Evolutionary conservation across 2,113 vertebrate genomes (phyloP), one percentile per base, ranked within the genome.

Genomic region (Dascyllus trimaculatus): DNA sequence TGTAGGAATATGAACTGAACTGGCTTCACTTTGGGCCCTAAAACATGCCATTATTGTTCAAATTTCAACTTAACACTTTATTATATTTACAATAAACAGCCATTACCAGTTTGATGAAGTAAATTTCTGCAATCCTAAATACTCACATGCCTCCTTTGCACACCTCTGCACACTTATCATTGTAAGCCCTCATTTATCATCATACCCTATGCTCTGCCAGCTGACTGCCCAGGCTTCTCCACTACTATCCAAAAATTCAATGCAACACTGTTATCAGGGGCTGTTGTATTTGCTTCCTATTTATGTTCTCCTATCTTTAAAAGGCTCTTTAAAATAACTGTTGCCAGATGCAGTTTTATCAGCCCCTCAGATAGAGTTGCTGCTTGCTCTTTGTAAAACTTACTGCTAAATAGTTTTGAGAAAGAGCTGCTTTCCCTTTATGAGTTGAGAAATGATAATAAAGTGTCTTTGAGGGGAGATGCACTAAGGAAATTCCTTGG

Each of bases 241-340:
- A 19, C 29, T 18, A 29, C 48, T 24, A 46, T 35, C 45, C 2
- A 5, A 59, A 67, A 58, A 45, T 74, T 43, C 57, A 69, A 52
- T 17, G 11, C 17, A 10, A 45, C 53, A 56, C 35, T 62, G 26
- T 81, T 83, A 85, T 75, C 80, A 61, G 21, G 14, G 24, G 3
- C 14, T 11, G 18, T 17, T 51, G 21, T 21, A 69, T 64, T 63
- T 60, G 24, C 69, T 62, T 69, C 48, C 40, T 11, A 26, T 69
- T 65, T 59, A 63, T 73, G 51, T 66, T 81, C 49, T 73, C 40
- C 35, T 77, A 73, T 74, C 79, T 82, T 45, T 71, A 13, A 77
- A 82, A 68, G 18, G 38, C 49, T 81, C 22, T 54, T 11, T 51
- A 43, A 71, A 78, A 76, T 68, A 18, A 56, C 59, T 49, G 52